Evolutionary conservation across 2,113 vertebrate species (phyloP).

Genomic region (Perca fluviatilis): DNA sequence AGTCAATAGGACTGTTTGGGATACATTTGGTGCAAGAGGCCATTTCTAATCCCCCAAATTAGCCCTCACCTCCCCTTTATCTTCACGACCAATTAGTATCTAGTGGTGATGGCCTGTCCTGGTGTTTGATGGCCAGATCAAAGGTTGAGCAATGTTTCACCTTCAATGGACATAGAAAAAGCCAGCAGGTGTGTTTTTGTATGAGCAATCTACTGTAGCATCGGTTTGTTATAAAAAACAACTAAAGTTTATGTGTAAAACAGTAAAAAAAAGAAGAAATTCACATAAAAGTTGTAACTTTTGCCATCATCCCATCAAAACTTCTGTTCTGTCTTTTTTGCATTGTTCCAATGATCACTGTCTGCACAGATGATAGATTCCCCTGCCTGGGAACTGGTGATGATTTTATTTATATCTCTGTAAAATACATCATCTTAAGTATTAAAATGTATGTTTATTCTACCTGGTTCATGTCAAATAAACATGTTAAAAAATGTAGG

Average conservation of each 20-base stretch:
- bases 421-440: too few relatives aligned
- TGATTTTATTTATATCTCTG: too few relatives aligned
- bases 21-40: conserved; percentile 24
- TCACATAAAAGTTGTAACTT: too few relatives aligned
- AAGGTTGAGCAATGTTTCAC: conserved; percentile 64
- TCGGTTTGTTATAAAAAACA: conserved; percentile 13
- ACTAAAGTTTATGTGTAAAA: not conserved
- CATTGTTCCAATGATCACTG: not conserved
- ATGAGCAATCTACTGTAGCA: conserved; percentile 11
- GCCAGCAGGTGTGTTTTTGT: conserved; percentile 66
- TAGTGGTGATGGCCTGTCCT: conserved; percentile 48
- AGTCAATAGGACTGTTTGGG: not conserved
- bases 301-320: not conserved
- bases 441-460: too few relatives aligned
- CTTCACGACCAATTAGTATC: conserved; percentile 50
- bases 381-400: too few relatives aligned
- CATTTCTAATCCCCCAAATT: conserved; percentile 29
- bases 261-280: not conserved
- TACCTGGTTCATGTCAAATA: too few relatives aligned
- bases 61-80: conserved; percentile 53
- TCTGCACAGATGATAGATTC: not conserved
- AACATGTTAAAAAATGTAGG: too few relatives aligned
- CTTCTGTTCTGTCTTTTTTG: not conserved
- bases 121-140: conserved; percentile 78
- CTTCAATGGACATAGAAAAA: conserved; percentile 37